Conservation (phyloP, 2,113 vertebrate species). For the Oreochromis aureus region DNA sequence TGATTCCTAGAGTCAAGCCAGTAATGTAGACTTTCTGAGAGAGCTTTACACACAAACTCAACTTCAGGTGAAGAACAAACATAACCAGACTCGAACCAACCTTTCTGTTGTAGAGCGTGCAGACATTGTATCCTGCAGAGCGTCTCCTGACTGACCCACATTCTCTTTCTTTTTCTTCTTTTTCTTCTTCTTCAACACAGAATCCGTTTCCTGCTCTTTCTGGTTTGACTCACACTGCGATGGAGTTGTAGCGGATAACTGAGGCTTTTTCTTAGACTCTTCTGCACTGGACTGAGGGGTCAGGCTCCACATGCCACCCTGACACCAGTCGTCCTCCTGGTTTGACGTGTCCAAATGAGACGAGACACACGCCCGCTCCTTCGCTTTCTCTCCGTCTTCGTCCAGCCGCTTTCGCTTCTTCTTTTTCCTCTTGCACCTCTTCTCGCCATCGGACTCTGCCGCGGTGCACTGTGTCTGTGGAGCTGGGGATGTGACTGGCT, state of each 20-base stretch:
- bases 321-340: conserved; percentile 74
- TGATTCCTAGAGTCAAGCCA: not conserved
- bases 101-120: conserved; percentile 25
- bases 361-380: conserved; percentile 6
- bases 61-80: not conserved
- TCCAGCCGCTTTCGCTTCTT: conserved; percentile 45
- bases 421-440: conserved; percentile 49
- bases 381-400: not conserved
- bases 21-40: not conserved
- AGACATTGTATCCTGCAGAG: conserved; percentile 3
- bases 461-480: not conserved
- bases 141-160: conserved; percentile 35
- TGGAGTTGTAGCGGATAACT: not conserved
- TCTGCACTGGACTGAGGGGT: not conserved
- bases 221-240: not conserved
- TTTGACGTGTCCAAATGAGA: conserved; percentile 47
- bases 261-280: not conserved
- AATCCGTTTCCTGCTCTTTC: not conserved
- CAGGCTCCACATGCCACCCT: conserved; percentile 64
- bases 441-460: conserved; percentile 27
- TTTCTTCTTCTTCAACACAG: conserved; percentile 22
- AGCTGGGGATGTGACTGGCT: not conserved
- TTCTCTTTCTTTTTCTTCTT: conserved; percentile 62
- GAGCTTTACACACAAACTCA: not conserved
- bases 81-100: conserved; percentile 21